Percentiles rank a stretch among this genome's conserved stretches.
phyloP scores from a whole-genome alignment of 2,797 vertebrate species.

The Myripristis murdjan region DNA sequence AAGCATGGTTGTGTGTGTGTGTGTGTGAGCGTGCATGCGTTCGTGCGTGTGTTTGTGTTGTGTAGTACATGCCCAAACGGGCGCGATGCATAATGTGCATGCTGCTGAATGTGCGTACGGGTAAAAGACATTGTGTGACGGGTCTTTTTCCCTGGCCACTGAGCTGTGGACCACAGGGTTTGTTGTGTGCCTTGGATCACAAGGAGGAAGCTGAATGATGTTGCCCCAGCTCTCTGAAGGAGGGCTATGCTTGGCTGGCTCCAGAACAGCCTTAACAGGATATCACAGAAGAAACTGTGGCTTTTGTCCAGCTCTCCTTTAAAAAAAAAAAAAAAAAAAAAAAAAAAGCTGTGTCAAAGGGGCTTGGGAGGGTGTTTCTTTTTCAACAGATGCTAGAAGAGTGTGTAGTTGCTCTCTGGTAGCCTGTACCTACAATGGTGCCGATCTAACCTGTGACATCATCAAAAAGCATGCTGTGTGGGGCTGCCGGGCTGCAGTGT shows the following conservation, averaged over 20 bases:
- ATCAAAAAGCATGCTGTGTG: slow-evolving; percentile 83
- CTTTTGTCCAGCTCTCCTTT: slow-evolving; percentile 87
- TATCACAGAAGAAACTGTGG: slow-evolving; percentile 89
- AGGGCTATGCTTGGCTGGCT: slow-evolving; percentile 86
- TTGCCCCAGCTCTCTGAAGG: slow-evolving; percentile 88
- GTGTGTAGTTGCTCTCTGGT: slow-evolving; percentile 79
- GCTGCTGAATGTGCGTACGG: slow-evolving; percentile 79
- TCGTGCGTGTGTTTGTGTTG: slow-evolving; percentile 30
- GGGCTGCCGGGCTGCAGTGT: slow-evolving; percentile 72
- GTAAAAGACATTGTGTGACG: slow-evolving; percentile 84
- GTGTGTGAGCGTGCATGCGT: not conserved
- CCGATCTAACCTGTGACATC: slow-evolving; percentile 86
- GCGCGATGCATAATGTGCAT: slow-evolving; percentile 71
- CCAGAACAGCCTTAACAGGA: slow-evolving; percentile 91
- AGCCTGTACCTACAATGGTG: slow-evolving; percentile 83
- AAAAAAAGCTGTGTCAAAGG: slow-evolving; percentile 84
- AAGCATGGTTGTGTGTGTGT: not conserved
- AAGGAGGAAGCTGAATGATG: slow-evolving; percentile 91
- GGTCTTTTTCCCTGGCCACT: slow-evolving; percentile 88
- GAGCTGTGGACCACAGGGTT: slow-evolving; percentile 90
- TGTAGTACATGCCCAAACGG: slow-evolving; percentile 58
- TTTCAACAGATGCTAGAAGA: slow-evolving; percentile 87
- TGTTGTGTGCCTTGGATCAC: slow-evolving; percentile 90
- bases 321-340: too few relatives aligned
- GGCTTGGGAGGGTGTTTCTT: slow-evolving; percentile 84